Evolutionary conservation across 1,140 invertebrate genomes (phyloP), one percentile per base, ranked within the genome.

Genomic region (Panagrolaimus sp.): DNA sequence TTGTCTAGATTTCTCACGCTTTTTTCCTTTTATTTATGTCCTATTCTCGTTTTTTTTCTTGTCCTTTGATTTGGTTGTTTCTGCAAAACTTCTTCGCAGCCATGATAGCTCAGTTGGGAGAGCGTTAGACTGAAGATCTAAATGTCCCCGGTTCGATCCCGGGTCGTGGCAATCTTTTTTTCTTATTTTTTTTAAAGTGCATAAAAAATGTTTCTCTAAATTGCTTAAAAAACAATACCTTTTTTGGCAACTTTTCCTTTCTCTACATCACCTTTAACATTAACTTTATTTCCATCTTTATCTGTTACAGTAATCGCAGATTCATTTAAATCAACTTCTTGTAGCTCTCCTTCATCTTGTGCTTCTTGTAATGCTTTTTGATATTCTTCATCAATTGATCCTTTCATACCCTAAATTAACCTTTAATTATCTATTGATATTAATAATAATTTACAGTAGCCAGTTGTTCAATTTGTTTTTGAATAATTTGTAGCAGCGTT

Each of bases 121-220:
- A 85, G 84, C 84, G 84, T 85, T 85, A 83, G 84, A 85, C 84
- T 85, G 84, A 85, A 85, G 83, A 85, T 84, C 84, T 83, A 84
- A 84, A 84, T 81, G 84, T 85, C 85, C 75, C 84, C 79, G 83
- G 84, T 85, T 85, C 84, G 84, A 86, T 83, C 84, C 85, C 84
- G 73, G 73, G 31, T 38, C 31, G 31, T 38, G 31, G 31, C 31
- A 38, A 38, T 38, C 7, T 7, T 38, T 38, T 38, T 38, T 38
- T 38, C 31, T n/a, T n/a, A n/a, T n/a, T n/a, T n/a, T n/a, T n/a
- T n/a, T n/a, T n/a, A n/a, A n/a, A n/a, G n/a, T n/a, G n/a, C n/a
- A n/a, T n/a, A n/a, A n/a, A n/a, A n/a, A n/a, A n/a, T n/a, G n/a
- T n/a, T n/a, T n/a, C 2, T 38, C 2, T 38, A 38, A 38, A 38